Evolutionary conservation across 1,140 invertebrate species (phyloP), one percentile per base, ranked within the genome.

Genomic region (Dreissena rostriformis): DNA sequence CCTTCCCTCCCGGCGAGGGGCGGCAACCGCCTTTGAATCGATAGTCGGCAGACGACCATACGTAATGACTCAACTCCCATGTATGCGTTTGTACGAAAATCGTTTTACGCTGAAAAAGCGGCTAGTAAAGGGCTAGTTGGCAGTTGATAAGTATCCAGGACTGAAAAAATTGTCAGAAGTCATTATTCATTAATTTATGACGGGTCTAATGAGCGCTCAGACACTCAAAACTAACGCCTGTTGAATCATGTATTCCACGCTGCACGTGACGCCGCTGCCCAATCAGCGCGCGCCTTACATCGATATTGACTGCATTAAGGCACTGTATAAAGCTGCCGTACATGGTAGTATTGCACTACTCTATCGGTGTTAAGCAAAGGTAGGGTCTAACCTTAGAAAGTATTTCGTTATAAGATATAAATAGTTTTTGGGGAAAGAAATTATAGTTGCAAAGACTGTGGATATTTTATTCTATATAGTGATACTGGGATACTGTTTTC

Each of bases 161-260:
- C 77, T 52, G 49, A 79, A 79, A 68, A 66, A 79, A 70, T 79
- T 79, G 77, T 79, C 63, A 74, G 63, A 63, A 65, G 70, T 49
- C 74, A 66, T 82, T 72, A 72, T 65, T 57, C 39, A 57, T 57
- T 82, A 82, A 82, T 82, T 82, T 75, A 82, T 82, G 80, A 71
- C 71, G 68, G 80, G 52, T 57, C 71, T 73, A 29, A 22, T 49
- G 71, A 52, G 53, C 28, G 73, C 10, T 66, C 4, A 55, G 19
- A 82, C 51, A 26, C 10, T 15, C 8, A 19, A 12, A 19, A 14
- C 19, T 49, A 49, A 55, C 80, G 71, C 80, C 80, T 82, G 80
- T 82, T 82, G 80, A 82, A 82, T 82, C 80, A 82, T 82, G 68
- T n/a, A 51, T 22, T 61, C 22, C 28, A n/a, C 15, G n/a, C 8